These are phyloP conservation scores for Lacerta viridis DNA, from an alignment of 2,797 vertebrate species.

Conservation along the genomic window DNA sequence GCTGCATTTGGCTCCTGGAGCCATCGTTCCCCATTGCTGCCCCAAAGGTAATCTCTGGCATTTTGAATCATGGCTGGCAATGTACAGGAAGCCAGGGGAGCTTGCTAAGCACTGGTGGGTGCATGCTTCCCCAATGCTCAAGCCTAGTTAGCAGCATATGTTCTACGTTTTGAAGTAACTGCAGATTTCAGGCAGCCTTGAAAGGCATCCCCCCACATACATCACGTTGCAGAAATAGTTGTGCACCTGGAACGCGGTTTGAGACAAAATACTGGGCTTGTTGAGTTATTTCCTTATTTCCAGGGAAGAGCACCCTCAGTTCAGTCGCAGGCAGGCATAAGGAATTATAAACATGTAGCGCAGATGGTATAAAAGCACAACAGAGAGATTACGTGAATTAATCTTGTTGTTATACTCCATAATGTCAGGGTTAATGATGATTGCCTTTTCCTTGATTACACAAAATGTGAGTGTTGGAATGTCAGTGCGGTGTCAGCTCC, in stretches of 20 bases:
- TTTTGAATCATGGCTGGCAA: not conserved
- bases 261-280: not conserved
- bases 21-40: too few species aligned
- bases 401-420: slow-evolving; percentile 5
- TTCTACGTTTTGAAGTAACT: not conserved
- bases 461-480: slow-evolving; percentile 12
- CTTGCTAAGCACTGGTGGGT: not conserved
- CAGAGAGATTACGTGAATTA: slow-evolving; percentile 12
- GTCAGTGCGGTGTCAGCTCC: not conserved
- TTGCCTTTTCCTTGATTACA: slow-evolving; percentile 43
- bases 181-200: not conserved
- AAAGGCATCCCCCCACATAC: not conserved
- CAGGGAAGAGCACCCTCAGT: not conserved
- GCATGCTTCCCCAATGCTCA: not conserved
- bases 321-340: not conserved
- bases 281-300: slow-evolving; percentile 10
- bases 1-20: too few species aligned
- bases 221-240: not conserved
- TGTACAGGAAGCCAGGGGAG: not conserved
- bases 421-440: slow-evolving; percentile 26
- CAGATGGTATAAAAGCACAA: not conserved
- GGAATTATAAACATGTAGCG: slow-evolving; percentile 9
- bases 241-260: not conserved
- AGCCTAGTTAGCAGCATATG: not conserved
- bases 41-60: too few species aligned